A percentile compares a stretch with the other conserved stretches of the same genome.
Evolutionary conservation across 2,113 vertebrate species (phyloP).

Genomic region (Aix galericulata): DNA sequence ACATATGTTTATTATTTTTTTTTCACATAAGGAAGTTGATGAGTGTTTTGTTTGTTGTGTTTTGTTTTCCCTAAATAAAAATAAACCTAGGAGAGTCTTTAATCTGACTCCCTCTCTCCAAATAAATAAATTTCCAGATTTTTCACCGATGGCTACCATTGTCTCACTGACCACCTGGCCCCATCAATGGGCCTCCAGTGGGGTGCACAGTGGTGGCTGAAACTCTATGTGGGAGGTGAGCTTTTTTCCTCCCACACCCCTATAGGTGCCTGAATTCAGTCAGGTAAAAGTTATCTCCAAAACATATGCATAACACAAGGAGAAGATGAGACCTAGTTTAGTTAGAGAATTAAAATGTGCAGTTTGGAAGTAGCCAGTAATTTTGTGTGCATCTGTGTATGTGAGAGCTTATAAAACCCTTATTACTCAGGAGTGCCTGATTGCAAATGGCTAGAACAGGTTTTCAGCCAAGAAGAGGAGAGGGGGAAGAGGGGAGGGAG

Average conservation of each 20-base stretch:
- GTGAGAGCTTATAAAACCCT: neutral
- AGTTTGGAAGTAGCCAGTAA: neutral
- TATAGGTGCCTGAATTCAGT: neutral
- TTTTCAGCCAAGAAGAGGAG: neutral
- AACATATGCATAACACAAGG: neutral
- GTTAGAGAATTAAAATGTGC: neutral
- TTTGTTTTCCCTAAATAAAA: neutral
- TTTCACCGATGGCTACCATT: rapidly evolving
- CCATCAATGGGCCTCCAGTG: rapidly evolving
- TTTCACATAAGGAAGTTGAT: neutral
- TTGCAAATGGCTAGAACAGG: neutral
- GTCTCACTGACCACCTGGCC: neutral
- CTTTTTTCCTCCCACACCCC: neutral
- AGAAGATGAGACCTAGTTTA: neutral
- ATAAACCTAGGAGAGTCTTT: neutral
- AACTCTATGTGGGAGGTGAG: rapidly evolving
- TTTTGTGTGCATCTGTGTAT: neutral
- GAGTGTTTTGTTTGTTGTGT: neutral
- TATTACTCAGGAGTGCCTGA: neutral
- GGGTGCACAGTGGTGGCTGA: neutral
- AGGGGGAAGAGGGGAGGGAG: neutral
- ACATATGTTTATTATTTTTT: neutral
- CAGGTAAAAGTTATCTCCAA: neutral
- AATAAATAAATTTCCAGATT: neutral
- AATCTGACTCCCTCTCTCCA: neutral